phyloP scores from a whole-genome alignment of 2,113 vertebrate species.

The Otolemur garnettii region DNA sequence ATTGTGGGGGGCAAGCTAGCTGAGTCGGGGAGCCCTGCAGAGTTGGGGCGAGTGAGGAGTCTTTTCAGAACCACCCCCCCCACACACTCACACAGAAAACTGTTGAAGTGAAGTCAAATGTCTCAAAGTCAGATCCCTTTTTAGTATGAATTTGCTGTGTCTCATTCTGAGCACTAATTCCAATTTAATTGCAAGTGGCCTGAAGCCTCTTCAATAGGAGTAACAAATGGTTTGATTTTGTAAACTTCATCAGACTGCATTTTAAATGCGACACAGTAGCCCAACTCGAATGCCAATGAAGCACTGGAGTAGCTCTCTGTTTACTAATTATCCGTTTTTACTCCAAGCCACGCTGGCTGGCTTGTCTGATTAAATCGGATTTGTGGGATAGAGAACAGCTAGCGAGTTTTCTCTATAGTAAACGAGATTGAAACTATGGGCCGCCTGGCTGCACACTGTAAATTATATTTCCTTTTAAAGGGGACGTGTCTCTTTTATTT shows the following conservation, averaged over 20 bases:
- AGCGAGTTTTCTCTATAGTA: conserved; percentile 95
- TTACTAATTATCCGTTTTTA: conserved; percentile 99
- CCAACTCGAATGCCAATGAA: conserved; percentile 99
- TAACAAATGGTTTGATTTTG: conserved; percentile 99
- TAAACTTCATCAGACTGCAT: conserved; percentile 99
- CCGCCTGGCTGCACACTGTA: conserved; percentile 93
- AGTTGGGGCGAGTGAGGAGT: conserved; percentile 55
- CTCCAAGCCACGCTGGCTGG: conserved; percentile 97
- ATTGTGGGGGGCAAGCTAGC: conserved; percentile 20
- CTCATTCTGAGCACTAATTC: conserved; percentile 99
- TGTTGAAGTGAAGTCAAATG: conserved; percentile 89
- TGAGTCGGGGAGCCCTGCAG: conserved; percentile 30
- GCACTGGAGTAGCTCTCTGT: conserved; percentile 98
- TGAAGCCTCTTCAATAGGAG: conserved; percentile 99
- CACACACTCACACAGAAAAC: conserved; percentile 81
- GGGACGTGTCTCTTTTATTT: conserved; percentile 90
- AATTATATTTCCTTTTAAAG: conserved; percentile 95
- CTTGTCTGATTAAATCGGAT: conserved; percentile 99
- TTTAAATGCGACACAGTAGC: conserved; percentile 99
- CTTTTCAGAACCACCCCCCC: conserved; percentile 64
- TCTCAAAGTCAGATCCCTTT: conserved; percentile 95
- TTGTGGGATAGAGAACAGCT: conserved; percentile 95
- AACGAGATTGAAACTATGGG: conserved; percentile 92
- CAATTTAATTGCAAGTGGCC: conserved; percentile 99
- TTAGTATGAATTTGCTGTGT: conserved; percentile 99